Percentiles rank a stretch among this genome's conserved stretches.
phyloP scores from a whole-genome alignment of 2,888 invertebrate species.

The Perizoma flavofasciatum region DNA sequence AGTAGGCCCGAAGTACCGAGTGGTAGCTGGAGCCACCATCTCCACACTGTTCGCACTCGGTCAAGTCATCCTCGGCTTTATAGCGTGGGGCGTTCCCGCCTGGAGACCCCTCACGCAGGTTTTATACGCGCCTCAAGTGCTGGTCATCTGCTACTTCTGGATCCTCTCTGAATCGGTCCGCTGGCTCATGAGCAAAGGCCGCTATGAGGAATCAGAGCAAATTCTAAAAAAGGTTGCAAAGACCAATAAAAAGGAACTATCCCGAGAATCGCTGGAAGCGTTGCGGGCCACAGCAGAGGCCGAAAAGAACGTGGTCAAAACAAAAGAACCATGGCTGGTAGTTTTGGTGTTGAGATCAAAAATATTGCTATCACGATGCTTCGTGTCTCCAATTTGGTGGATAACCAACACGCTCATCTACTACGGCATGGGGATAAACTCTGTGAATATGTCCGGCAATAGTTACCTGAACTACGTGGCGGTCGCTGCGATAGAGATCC shows the following conservation, averaged over 20 bases:
- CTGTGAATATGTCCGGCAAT: constrained; percentile 87
- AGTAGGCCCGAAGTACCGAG: constrained; percentile 89
- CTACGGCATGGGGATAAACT: constrained; percentile 88
- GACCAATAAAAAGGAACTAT: constrained; percentile 83
- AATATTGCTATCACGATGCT: constrained; percentile 59
- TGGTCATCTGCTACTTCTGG: constrained; percentile 88
- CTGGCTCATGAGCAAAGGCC: constrained; percentile 90
- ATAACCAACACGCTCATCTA: constrained; percentile 88
- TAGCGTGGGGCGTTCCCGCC: constrained; percentile 87
- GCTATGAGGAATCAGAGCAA: constrained; percentile 85
- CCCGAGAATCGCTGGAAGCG: constrained; percentile 78
- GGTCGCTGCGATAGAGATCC: constrained; percentile 87
- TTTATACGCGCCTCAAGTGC: constrained; percentile 88
- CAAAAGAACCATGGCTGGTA: constrained; percentile 64
- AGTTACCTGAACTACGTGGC: constrained; percentile 87
- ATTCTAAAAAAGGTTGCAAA: constrained; percentile 86
- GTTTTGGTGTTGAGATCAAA: constrained; percentile 61
- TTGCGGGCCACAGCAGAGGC: constrained; percentile 66
- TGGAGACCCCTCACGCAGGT: constrained; percentile 88
- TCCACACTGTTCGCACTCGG: constrained; percentile 90
- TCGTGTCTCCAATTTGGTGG: constrained; percentile 85
- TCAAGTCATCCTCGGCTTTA: constrained; percentile 87
- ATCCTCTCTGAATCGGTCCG: constrained; percentile 89
- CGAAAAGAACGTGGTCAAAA: constrained; percentile 56
- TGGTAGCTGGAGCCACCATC: constrained; percentile 88